A percentile compares a stretch with the other conserved stretches of the same genome.
phyloP scores from a whole-genome alignment of 2,113 vertebrate species.

The Stercorarius parasiticus region DNA sequence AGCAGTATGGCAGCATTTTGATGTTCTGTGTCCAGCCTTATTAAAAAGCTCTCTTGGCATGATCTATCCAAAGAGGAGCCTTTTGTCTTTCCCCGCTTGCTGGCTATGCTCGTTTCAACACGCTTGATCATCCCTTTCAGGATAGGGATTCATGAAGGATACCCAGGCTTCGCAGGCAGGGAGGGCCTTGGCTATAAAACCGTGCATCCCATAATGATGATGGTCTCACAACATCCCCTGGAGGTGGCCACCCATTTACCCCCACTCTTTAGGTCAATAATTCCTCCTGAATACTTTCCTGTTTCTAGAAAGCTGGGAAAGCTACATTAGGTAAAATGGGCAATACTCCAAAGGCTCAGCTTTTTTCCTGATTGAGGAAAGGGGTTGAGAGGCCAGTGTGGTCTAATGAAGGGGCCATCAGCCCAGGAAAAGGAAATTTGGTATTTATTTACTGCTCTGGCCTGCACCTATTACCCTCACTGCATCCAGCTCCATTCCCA shows the following conservation, averaged over 20 bases:
- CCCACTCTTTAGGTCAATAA: neutral
- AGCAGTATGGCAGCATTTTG: neutral
- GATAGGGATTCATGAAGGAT: neutral
- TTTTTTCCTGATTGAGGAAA: neutral
- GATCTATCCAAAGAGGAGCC: neutral
- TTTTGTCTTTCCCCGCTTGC: neutral
- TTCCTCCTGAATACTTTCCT: neutral
- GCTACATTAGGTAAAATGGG: neutral
- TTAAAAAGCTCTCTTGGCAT: neutral
- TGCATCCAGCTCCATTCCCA: neutral
- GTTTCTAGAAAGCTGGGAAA: neutral
- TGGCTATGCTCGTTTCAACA: neutral
- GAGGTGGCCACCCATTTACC: neutral
- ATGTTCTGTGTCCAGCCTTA: constrained; percentile 6
- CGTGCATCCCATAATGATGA: neutral
- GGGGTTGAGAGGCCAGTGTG: neutral
- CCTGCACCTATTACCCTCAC: neutral
- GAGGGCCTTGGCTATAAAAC: neutral
- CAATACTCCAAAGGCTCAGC: neutral
- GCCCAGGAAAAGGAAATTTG: neutral
- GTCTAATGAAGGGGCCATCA: neutral
- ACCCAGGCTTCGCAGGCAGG: neutral
- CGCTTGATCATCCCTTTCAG: neutral
- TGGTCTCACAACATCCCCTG: neutral
- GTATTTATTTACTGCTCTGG: neutral